Evolutionary conservation across 2,888 invertebrate species (phyloP).

Genomic region (Cecidostiba fungosa): DNA sequence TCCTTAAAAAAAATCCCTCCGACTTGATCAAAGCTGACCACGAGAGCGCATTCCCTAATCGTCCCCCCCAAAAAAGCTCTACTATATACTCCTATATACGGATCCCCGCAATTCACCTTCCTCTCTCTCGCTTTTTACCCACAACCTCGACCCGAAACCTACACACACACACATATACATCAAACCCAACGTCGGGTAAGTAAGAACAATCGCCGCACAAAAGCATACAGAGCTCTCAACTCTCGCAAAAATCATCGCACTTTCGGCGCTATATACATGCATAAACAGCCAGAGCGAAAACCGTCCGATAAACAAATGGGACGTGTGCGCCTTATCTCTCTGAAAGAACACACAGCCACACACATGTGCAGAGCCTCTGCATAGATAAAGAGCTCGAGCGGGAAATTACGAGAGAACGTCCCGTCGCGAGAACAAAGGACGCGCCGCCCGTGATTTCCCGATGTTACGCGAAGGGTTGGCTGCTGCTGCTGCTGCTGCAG

Average conservation of each 20-base stretch:
- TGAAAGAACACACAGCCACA: constrained; percentile 7
- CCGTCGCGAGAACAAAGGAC: constrained; percentile 60
- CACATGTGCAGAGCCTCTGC: neutral
- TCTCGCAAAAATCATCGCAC: constrained; percentile 41
- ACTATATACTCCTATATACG: neutral
- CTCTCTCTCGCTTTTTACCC: neutral
- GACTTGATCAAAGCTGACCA: constrained; percentile 5
- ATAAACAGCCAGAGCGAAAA: neutral
- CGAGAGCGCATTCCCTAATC: neutral
- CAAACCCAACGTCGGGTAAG: neutral
- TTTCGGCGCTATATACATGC: neutral
- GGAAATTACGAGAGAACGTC: constrained; percentile 61
- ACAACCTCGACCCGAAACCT: neutral
- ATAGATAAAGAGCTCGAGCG: constrained; percentile 31
- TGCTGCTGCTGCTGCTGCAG: neutral
- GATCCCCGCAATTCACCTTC: constrained; percentile 3
- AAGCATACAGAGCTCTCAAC: constrained; percentile 6
- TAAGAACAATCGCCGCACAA: neutral
- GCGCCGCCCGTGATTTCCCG: constrained; percentile 61
- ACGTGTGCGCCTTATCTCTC: constrained; percentile 61
- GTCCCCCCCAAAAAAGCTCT: neutral
- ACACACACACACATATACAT: neutral
- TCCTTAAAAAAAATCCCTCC: neutral
- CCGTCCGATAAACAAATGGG: constrained; percentile 59
- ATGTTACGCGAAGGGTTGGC: constrained; percentile 51